Evolutionary conservation across 2,113 vertebrate species (phyloP).

Genomic region (Siniperca chuatsi): DNA sequence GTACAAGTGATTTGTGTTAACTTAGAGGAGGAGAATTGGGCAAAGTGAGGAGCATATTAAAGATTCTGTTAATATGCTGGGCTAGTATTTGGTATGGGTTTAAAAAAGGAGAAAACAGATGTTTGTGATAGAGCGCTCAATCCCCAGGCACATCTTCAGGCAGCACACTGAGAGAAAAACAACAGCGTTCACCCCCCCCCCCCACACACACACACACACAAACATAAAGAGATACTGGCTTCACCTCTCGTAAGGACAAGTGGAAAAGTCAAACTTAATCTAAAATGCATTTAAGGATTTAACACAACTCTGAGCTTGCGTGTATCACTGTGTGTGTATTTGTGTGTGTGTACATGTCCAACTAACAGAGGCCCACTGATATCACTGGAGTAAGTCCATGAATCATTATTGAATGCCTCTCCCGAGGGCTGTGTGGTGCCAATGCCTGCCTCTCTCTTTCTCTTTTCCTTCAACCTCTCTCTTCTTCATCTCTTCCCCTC

Average conservation of each 20-base stretch:
- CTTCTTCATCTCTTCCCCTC: slow-evolving; percentile 12
- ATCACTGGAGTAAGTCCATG: slow-evolving; percentile 48
- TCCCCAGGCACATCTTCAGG: slow-evolving; percentile 49
- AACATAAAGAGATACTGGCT: not conserved
- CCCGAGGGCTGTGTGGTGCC: slow-evolving; percentile 1
- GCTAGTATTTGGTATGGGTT: slow-evolving; percentile 45
- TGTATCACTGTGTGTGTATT: not conserved
- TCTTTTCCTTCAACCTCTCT: slow-evolving; percentile 3
- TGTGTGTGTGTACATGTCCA: slow-evolving; percentile 2
- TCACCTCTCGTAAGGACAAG: slow-evolving; percentile 12
- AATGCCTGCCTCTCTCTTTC: slow-evolving; percentile 13
- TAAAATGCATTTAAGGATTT: slow-evolving; percentile 14
- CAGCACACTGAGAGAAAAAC: slow-evolving; percentile 42
- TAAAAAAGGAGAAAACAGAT: slow-evolving; percentile 61
- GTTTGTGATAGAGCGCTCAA: slow-evolving; percentile 51
- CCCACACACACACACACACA: not conserved
- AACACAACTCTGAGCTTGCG: slow-evolving; percentile 6
- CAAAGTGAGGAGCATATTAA: slow-evolving; percentile 26
- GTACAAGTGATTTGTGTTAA: slow-evolving; percentile 51
- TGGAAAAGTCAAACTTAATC: slow-evolving; percentile 16
- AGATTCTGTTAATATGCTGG: slow-evolving; percentile 29
- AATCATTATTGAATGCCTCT: slow-evolving; percentile 57
- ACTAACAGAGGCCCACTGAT: slow-evolving; percentile 19
- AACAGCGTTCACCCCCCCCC: not conserved
- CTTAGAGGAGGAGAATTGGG: slow-evolving; percentile 10